A percentile compares a stretch with the other conserved stretches of the same genome.
These are phyloP conservation scores for Chaenocephalus aceratus DNA, from an alignment of 2,113 vertebrate species.

Conservation along the genomic window DNA sequence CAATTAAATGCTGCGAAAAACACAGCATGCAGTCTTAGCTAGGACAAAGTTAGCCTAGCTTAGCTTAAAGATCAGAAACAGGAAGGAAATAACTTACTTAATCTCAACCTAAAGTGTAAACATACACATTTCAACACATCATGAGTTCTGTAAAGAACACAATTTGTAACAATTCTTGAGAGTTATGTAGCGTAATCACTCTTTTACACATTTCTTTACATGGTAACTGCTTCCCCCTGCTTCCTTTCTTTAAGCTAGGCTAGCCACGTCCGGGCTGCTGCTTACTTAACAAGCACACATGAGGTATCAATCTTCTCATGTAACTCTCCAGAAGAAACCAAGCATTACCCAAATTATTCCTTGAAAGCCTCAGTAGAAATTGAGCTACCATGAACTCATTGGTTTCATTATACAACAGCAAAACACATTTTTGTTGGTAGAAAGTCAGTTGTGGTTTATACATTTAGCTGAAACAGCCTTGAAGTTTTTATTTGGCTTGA, in stretches of 20 bases:
- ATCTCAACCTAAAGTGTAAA: no score
- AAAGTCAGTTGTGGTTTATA: conserved; percentile 21
- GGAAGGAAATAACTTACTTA: no score
- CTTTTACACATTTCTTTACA: no score
- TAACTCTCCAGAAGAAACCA: background rate
- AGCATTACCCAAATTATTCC: background rate
- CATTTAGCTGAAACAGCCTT: conserved; percentile 4
- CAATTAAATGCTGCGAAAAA: no score
- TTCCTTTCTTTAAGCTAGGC: background rate
- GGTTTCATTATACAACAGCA: conserved; percentile 1
- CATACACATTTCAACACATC: no score
- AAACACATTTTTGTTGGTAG: background rate
- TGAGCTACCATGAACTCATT: background rate
- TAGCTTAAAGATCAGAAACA: background rate
- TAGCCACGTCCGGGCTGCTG: background rate
- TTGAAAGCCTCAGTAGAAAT: background rate
- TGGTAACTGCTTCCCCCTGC: no score
- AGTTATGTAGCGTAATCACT: no score
- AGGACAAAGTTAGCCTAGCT: background rate
- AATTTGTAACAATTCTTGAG: no score
- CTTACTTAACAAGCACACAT: background rate
- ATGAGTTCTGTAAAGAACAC: no score
- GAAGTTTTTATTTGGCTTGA: conserved; percentile 4
- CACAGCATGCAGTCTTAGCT: background rate
- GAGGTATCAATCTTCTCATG: background rate